phyloP scores from a whole-genome alignment of 2,888 invertebrate species.

The Eumerus sabulonum region DNA sequence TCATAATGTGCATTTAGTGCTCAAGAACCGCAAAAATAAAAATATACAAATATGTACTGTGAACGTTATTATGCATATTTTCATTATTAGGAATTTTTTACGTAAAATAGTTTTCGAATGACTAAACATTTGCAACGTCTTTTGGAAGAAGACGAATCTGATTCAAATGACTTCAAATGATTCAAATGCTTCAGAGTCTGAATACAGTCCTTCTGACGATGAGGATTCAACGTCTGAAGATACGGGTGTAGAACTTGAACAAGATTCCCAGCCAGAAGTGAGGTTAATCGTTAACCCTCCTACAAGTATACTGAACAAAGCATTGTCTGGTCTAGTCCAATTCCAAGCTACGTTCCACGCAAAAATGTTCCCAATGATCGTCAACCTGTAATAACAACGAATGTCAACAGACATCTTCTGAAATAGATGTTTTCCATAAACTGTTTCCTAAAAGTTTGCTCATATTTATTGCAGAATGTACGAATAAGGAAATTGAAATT shows the following conservation, averaged over 20 bases:
- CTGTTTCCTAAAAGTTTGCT: slow-evolving; percentile 42
- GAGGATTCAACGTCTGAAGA: slow-evolving; percentile 7
- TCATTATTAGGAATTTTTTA: neutral
- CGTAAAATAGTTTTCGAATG: neutral
- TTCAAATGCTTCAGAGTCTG: slow-evolving; percentile 18
- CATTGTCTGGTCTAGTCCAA: slow-evolving; percentile 17
- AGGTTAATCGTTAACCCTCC: slow-evolving; percentile 14
- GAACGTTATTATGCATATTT: neutral
- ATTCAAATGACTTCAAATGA: slow-evolving; percentile 1
- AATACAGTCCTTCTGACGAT: slow-evolving; percentile 18
- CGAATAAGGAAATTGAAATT: slow-evolving; percentile 33
- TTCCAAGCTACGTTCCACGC: slow-evolving; percentile 18
- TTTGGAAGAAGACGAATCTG: slow-evolving; percentile 5
- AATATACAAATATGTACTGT: neutral
- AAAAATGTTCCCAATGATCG: slow-evolving; percentile 23
- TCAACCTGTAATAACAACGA: slow-evolving; percentile 22
- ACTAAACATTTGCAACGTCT: neutral
- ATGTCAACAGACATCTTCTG: slow-evolving; percentile 21
- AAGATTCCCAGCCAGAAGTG: slow-evolving; percentile 1
- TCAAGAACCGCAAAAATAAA: neutral
- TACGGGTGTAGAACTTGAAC: slow-evolving; percentile 12
- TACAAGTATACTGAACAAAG: slow-evolving; percentile 23
- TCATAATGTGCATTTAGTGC: neutral
- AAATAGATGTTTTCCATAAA: slow-evolving; percentile 29
- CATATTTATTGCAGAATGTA: slow-evolving; percentile 43